Evolutionary conservation across 23 tunicate species (phyloP).

Genomic region (Trididemnum clinides): DNA sequence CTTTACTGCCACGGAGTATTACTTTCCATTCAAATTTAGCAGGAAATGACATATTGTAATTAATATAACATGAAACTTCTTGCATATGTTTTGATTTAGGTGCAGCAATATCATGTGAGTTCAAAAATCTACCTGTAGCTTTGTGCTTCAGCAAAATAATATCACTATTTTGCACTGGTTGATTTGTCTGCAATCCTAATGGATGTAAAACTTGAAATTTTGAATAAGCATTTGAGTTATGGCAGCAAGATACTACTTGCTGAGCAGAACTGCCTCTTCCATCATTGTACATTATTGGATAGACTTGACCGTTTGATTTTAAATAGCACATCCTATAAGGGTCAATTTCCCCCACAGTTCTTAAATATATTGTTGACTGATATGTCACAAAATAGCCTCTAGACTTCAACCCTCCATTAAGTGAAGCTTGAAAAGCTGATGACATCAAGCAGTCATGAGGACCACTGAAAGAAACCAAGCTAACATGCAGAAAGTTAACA

Average conservation of each 20-base stretch:
- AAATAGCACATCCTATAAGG: constrained; percentile 20
- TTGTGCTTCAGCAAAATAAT: background rate
- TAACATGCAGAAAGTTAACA: background rate
- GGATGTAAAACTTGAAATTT: background rate
- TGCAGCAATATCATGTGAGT: constrained; percentile 31
- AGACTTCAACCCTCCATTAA: background rate
- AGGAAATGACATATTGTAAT: background rate
- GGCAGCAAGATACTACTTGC: constrained; percentile 19
- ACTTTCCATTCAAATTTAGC: constrained; percentile 22
- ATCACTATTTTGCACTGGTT: background rate
- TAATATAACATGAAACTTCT: constrained; percentile 9
- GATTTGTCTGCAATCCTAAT: background rate
- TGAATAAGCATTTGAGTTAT: background rate
- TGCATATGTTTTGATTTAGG: constrained; percentile 12
- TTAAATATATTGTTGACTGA: background rate
- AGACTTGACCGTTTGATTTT: background rate
- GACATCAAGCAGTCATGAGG: constrained; percentile 30
- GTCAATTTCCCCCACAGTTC: background rate
- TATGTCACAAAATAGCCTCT: background rate
- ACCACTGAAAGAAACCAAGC: background rate
- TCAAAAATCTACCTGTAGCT: background rate
- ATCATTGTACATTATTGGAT: background rate
- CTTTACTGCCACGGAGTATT: background rate
- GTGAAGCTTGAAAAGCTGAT: constrained; percentile 11
- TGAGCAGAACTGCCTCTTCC: constrained; percentile 17